Evolutionary conservation across 2,113 vertebrate species (phyloP), one percentile per base, ranked within the genome.

Genomic region (Hydrochoerus hydrochaeris): DNA sequence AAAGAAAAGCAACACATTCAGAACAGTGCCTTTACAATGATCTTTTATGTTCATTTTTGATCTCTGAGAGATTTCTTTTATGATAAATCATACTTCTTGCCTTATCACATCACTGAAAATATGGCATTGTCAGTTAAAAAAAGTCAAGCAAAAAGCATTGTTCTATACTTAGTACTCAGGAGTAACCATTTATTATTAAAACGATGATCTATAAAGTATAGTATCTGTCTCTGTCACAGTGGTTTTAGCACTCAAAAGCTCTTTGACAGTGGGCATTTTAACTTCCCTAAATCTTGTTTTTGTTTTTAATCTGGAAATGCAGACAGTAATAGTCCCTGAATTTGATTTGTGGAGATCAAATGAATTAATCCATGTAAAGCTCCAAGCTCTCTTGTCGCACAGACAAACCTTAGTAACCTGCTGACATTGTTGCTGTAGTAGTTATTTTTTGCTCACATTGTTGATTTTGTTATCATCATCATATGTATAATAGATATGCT

Each of bases 161-260:
- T 93, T 85, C 57, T 81, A 46, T 69, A 77, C 30, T 88, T 69
- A 93, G 11, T 63, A 44, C 32, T 13, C 38, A 65, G 19, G 54
- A 85, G 10, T 77, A 92, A 73, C 38, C 12, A 85, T 77, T 69
- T 94, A 73, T 87, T 87, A 80, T 85, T 75, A 88, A 96, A 94
- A 60, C 7, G 87, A 81, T 28, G 77, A 84, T 90, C 93, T 49
- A 38, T 16, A 49, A 88, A 38, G 30, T 49, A 73, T 41, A 81
- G 17, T 19, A 46, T 62, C 38, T 14, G 11, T 71, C 82, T 88
- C 46, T 85, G 19, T 83, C 65, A 65, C 73, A 92, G 60, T 52
- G 1, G 1, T 89, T 86, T 86, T 77, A 78, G 41, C 7, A 26
- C 4, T 80, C 26, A 35, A 17, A 84, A 90, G 24, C 41, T 89